Evolutionary conservation across 1,140 invertebrate species (phyloP).

Genomic region (Tribolium madens): DNA sequence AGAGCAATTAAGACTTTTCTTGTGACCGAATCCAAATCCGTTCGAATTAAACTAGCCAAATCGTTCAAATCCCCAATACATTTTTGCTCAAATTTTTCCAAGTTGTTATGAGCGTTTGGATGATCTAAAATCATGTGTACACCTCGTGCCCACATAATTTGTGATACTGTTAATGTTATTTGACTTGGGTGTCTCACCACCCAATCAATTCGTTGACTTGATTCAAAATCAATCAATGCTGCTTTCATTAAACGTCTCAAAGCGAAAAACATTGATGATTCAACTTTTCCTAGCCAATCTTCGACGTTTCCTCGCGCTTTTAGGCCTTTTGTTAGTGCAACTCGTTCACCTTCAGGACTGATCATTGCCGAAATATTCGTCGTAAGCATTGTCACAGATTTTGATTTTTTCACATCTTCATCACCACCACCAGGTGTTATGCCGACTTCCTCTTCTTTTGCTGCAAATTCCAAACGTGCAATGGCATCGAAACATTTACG

Average conservation of each 20-base stretch:
- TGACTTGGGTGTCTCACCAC: slow-evolving; percentile 70
- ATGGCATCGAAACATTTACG: slow-evolving; percentile 92
- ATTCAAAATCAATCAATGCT: slow-evolving; percentile 75
- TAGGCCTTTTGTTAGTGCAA: slow-evolving; percentile 82
- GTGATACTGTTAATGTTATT: slow-evolving; percentile 83
- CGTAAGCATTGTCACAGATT: slow-evolving; percentile 67
- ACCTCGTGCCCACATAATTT: slow-evolving; percentile 86
- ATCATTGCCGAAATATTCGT: slow-evolving; percentile 89
- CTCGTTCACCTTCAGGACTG: slow-evolving; percentile 86
- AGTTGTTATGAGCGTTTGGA: slow-evolving; percentile 65
- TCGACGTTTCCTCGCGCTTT: slow-evolving; percentile 90
- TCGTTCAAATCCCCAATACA: slow-evolving; percentile 79
- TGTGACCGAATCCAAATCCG: slow-evolving; percentile 76
- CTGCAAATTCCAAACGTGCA: slow-evolving; percentile 81
- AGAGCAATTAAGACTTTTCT: slow-evolving; percentile 83
- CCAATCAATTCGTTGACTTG: slow-evolving; percentile 72
- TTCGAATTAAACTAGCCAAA: slow-evolving; percentile 81
- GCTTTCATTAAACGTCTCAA: slow-evolving; percentile 80
- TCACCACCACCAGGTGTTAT: slow-evolving; percentile 42
- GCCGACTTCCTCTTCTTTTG: slow-evolving; percentile 68
- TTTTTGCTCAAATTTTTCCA: slow-evolving; percentile 78
- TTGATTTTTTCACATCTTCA: slow-evolving; percentile 54
- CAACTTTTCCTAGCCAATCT: slow-evolving; percentile 89
- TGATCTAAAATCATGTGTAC: slow-evolving; percentile 79
- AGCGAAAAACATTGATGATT: slow-evolving; percentile 85